Evolutionary conservation across 2,888 invertebrate species (phyloP), one percentile per base, ranked within the genome.

Genomic region (Caenorhabditis imperialis): DNA sequence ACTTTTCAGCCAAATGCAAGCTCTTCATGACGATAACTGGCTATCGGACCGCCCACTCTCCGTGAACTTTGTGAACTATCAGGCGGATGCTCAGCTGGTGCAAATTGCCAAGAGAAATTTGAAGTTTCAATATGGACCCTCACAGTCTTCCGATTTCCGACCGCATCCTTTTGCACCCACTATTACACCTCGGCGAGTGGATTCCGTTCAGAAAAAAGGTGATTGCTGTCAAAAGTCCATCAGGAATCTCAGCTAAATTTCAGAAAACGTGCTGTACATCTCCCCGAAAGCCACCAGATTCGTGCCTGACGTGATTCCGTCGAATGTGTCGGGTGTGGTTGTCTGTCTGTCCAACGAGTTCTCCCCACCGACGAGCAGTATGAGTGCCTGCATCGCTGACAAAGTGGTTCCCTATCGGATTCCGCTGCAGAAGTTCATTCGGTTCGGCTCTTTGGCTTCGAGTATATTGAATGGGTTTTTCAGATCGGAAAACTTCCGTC

Each of bases 261-360:
- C 45, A 72, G 72, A 72, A 40, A 48, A 60, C 23, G 47, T 73
- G 1, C 27, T 73, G 6, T 73, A 73, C 44, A 67, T 73, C 18
- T 60, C 73, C 2, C 22, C 65, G 1, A 53, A 47, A 22, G 73
- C 73, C n/a, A 73, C 73, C 3, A 60, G 42, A 30, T 73, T 55
- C 23, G 14, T 73, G 0, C 73, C 73, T 12, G 61, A 65, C 8
- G 14, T n/a, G 1, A 10, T 61, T 16, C 73, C 73, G 1, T 10
- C 22, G 5, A 40, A 67, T 18, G 25, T 61, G 12, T 35, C 38
- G 14, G 65, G 65, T 0, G 53, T 73, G 12, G 73, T 67, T 0
- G 18, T 58, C 6, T 73, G 65, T 12, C 44, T 73, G 4, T 73
- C 73, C n/a, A 54, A 73, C 33, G 73, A 73, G 12, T 12, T 48